These are phyloP conservation scores for Bos indicus DNA, from an alignment of 2,113 vertebrate genomes.

Conservation along the genomic window DNA sequence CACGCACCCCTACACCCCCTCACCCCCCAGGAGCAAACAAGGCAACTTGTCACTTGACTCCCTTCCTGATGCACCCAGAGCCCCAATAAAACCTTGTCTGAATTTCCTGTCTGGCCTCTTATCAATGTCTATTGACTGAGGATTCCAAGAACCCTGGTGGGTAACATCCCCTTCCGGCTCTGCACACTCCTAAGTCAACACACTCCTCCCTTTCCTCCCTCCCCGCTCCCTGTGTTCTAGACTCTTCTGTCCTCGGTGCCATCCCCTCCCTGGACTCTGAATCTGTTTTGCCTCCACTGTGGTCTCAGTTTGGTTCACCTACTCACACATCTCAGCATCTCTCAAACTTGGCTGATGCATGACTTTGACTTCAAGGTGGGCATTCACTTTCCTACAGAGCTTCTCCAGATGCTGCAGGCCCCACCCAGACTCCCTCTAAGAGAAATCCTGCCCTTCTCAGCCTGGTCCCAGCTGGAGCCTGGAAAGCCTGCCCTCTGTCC, in stretches of 20 bases:
- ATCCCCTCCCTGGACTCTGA: neutral
- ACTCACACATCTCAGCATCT: neutral
- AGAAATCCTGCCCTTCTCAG: neutral
- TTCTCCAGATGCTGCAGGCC: neutral
- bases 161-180: neutral
- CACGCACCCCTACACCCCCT: neutral
- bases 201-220: neutral
- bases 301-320: neutral
- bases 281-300: neutral
- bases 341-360: accelerated
- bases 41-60: neutral
- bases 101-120: neutral
- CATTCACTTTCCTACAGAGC: neutral
- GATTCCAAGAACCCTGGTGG: neutral
- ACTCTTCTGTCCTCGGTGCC: neutral
- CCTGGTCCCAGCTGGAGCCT: neutral
- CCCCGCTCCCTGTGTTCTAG: neutral
- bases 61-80: neutral
- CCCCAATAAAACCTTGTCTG: neutral
- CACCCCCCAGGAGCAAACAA: neutral
- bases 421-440: neutral
- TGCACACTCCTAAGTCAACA: neutral
- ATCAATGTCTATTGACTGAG: accelerated
- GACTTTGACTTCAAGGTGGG: accelerated
- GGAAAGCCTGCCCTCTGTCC: neutral